Evolutionary conservation across 2,797 vertebrate species (phyloP).

Genomic region (Chaunax sp.): DNA sequence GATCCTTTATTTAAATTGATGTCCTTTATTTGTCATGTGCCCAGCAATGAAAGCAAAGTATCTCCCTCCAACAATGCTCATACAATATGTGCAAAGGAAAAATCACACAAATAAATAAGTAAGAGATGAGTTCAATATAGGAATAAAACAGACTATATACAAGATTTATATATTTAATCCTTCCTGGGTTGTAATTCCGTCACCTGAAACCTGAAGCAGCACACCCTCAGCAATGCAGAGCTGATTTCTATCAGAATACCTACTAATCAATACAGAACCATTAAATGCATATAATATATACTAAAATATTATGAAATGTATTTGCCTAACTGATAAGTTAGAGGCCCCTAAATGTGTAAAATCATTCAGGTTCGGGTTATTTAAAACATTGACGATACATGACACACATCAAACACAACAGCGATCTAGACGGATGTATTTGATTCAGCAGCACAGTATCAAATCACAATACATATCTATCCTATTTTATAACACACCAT

Average conservation of each 20-base stretch:
- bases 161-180: too few species aligned
- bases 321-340: too few species aligned
- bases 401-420: conserved; percentile 13
- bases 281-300: too few species aligned
- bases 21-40: neutral
- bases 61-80: too few species aligned
- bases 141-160: neutral
- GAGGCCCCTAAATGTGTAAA: too few species aligned
- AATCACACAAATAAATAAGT: neutral
- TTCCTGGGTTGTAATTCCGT: too few species aligned
- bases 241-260: too few species aligned
- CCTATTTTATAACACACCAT: conserved; percentile 28
- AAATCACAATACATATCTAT: conserved; percentile 48
- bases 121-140: neutral
- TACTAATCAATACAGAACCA: too few species aligned
- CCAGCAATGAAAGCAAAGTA: too few species aligned
- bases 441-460: conserved; percentile 5
- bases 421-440: conserved; percentile 33
- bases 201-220: too few species aligned
- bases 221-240: too few species aligned
- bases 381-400: conserved; percentile 33
- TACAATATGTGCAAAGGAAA: neutral
- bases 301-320: too few species aligned
- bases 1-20: neutral
- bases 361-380: conserved; percentile 20